Conservation (phyloP, 2,113 vertebrate species). For the Leptobrachium leishanense region DNA sequence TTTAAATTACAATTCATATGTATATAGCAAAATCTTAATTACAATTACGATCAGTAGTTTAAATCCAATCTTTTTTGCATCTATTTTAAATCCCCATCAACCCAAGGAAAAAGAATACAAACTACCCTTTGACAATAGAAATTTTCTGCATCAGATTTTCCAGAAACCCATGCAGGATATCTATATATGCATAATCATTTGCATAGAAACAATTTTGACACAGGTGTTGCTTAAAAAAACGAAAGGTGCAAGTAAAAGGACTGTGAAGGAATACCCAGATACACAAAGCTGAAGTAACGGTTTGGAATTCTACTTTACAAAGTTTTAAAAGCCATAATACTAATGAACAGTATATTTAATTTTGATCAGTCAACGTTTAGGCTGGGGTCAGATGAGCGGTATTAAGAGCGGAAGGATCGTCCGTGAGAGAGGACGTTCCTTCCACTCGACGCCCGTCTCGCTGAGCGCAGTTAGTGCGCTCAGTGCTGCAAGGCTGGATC, state of each 20-base stretch:
- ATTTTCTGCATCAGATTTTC: conserved; percentile 23
- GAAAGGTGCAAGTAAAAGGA: neutral
- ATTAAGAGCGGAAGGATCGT: no score
- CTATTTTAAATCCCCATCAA: neutral
- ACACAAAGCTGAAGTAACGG: neutral
- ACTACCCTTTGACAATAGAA: neutral
- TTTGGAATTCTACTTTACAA: no score
- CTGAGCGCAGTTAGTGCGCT: no score
- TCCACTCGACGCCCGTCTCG: no score
- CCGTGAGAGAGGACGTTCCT: no score
- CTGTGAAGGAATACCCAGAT: neutral
- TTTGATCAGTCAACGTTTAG: no score
- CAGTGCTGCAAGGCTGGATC: no score
- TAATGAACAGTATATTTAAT: no score
- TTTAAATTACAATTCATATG: conserved; percentile 33
- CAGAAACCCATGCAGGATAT: conserved; percentile 26
- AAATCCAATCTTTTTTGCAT: conserved; percentile 9
- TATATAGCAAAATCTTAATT: conserved; percentile 14
- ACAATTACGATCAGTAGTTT: conserved; percentile 44
- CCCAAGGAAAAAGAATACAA: neutral
- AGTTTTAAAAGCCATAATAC: no score
- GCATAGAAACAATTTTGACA: conserved; percentile 6
- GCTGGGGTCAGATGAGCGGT: no score
- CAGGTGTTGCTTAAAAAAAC: neutral
- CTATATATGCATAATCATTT: neutral